These are phyloP conservation scores for Panurus biarmicus DNA, from an alignment of 2,113 vertebrate genomes.

Conservation along the genomic window DNA sequence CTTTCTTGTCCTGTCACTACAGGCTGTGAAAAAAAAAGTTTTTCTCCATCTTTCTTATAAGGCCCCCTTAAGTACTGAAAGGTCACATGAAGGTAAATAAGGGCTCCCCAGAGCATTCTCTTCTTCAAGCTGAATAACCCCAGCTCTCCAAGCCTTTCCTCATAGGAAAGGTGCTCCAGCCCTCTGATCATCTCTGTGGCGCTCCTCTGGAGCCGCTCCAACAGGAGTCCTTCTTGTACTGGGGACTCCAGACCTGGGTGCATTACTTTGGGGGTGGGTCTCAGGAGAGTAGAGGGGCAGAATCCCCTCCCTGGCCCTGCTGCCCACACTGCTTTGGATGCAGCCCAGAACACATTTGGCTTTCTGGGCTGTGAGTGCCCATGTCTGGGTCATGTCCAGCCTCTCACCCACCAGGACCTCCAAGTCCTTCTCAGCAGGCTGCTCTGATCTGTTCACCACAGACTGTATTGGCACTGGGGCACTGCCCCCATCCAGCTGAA, in stretches of 20 bases:
- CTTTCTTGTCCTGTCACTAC: not conserved
- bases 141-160: not conserved
- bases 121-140: not conserved
- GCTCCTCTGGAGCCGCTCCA: not conserved
- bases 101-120: fast-evolving
- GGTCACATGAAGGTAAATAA: not conserved
- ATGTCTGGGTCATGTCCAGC: not conserved
- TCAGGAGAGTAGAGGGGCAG: not conserved
- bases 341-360: not conserved
- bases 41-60: not conserved
- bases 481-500: fast-evolving
- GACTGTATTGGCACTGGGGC: fast-evolving
- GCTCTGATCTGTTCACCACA: not conserved
- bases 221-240: not conserved
- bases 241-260: fast-evolving
- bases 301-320: not conserved
- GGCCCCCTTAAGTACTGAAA: not conserved
- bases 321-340: fast-evolving
- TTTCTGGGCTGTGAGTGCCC: not conserved
- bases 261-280: not conserved
- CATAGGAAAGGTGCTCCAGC: not conserved
- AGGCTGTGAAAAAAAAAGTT: not conserved
- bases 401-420: not conserved
- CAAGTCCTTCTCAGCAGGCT: fast-evolving
- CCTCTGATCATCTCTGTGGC: fast-evolving